Evolutionary conservation across 2,888 invertebrate species (phyloP).

Genomic region (Miltochrista miniata): DNA sequence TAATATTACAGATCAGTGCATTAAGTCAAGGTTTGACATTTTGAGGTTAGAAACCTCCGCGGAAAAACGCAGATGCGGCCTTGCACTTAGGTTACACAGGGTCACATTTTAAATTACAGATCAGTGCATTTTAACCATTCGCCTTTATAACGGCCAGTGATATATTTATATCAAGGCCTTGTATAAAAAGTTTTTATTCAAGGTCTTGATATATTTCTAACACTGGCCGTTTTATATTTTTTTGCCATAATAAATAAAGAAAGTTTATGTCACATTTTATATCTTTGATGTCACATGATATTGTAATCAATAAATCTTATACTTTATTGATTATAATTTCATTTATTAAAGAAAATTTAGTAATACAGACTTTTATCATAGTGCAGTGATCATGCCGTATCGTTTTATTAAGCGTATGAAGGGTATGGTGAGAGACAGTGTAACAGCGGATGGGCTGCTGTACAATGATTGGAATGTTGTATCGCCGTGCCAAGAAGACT

Average conservation of each 20-base stretch:
- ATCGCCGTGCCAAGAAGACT: background rate
- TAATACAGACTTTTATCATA: background rate
- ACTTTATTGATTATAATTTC: background rate
- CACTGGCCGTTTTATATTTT: background rate
- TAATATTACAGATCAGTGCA: too few species aligned
- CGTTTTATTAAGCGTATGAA: background rate
- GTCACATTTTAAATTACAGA: too few species aligned
- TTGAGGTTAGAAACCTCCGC: too few species aligned
- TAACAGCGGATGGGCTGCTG: background rate
- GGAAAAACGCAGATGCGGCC: too few species aligned
- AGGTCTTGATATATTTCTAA: too few species aligned
- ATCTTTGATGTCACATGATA: background rate
- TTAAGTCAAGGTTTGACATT: too few species aligned
- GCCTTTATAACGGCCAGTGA: too few species aligned
- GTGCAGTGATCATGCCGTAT: background rate
- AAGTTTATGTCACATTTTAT: background rate
- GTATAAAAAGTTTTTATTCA: too few species aligned
- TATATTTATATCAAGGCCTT: too few species aligned
- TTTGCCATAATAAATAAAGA: background rate
- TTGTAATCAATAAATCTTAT: too few species aligned
- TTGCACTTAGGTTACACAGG: too few species aligned
- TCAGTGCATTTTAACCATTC: too few species aligned
- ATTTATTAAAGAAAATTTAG: background rate
- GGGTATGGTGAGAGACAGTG: background rate
- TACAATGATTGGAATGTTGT: conserved; percentile 2